phyloP scores from a whole-genome alignment of 2,888 invertebrate genomes.

The Disparrhopalites patrizii region DNA sequence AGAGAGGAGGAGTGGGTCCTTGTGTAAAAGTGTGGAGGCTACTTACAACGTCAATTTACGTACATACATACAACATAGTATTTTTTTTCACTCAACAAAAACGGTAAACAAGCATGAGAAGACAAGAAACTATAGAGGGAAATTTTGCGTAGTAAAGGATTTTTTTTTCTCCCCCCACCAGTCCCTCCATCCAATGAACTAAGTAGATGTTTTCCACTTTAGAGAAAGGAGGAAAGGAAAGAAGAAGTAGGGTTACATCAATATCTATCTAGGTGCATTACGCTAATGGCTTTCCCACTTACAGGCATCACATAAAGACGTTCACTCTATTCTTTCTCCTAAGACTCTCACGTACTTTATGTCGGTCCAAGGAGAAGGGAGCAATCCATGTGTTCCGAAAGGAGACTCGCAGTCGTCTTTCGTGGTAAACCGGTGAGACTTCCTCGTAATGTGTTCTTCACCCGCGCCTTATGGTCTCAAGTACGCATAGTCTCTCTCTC shows the following conservation, averaged over 20 bases:
- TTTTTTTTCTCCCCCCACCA: constrained; percentile 10
- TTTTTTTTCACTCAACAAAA: background rate
- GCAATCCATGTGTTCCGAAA: background rate
- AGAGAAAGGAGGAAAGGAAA: too few species aligned
- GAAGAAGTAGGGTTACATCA: constrained; percentile 39
- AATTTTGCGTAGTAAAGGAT: constrained; percentile 29
- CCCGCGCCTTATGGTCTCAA: too few species aligned
- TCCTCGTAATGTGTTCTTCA: too few species aligned
- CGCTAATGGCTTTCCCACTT: constrained; percentile 40
- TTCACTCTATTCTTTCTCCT: constrained; percentile 19
- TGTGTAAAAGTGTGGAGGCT: too few species aligned
- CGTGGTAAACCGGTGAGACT: too few species aligned
- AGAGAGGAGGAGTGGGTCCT: too few species aligned
- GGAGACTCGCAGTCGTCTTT: background rate
- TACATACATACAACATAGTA: too few species aligned
- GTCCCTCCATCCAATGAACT: constrained; percentile 16
- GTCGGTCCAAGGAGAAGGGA: background rate
- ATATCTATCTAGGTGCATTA: constrained; percentile 40
- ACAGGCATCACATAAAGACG: constrained; percentile 32
- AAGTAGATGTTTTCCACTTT: constrained; percentile 40
- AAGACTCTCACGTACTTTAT: constrained; percentile 2
- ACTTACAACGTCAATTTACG: too few species aligned
- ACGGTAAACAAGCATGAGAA: constrained; percentile 3
- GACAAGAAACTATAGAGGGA: constrained; percentile 21
- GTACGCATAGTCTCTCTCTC: background rate